These are phyloP conservation scores for Melanotaenia trifasciata DNA, from an alignment of 2,797 vertebrate genomes.

Conservation along the genomic window DNA sequence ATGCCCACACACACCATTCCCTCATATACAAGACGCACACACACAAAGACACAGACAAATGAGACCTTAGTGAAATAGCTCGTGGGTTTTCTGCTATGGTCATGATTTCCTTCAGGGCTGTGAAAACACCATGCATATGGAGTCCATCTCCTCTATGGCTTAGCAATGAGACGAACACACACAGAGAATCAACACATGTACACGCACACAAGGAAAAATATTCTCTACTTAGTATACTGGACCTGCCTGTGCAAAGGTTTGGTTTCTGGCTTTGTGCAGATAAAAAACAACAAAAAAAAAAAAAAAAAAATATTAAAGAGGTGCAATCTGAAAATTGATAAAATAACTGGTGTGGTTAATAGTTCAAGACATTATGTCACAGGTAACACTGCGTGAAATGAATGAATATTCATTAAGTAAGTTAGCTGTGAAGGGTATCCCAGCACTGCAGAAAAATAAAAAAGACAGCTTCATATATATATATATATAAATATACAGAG, in stretches of 20 bases:
- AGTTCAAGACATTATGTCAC: conserved; percentile 13
- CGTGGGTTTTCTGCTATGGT: conserved; percentile 78
- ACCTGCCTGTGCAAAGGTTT: conserved; percentile 27
- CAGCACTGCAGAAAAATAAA: conserved; percentile 75
- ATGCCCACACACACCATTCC: conserved; percentile 23
- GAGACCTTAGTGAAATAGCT: conserved; percentile 74
- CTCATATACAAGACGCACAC: conserved; percentile 50
- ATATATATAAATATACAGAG: no score
- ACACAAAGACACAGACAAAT: conserved; percentile 71
- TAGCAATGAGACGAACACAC: conserved; percentile 61
- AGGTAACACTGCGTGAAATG: conserved; percentile 16
- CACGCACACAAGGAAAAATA: conserved; percentile 55
- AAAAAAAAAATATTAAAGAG: not conserved
- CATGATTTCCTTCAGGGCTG: conserved; percentile 82
- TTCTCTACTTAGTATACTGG: conserved; percentile 43
- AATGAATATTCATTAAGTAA: conserved; percentile 55
- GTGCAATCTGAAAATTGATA: conserved; percentile 6
- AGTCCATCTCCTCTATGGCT: conserved; percentile 81
- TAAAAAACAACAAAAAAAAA: not conserved
- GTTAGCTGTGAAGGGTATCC: conserved; percentile 62
- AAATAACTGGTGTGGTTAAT: conserved; percentile 13
- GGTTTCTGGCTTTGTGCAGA: conserved; percentile 28
- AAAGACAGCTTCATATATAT: conserved; percentile 53
- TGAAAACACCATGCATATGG: conserved; percentile 84
- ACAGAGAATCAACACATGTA: conserved; percentile 53